Evolutionary conservation across 2,888 invertebrate species (phyloP), one percentile per base, ranked within the genome.

Genomic region (Synanthedon andrenaeformis): DNA sequence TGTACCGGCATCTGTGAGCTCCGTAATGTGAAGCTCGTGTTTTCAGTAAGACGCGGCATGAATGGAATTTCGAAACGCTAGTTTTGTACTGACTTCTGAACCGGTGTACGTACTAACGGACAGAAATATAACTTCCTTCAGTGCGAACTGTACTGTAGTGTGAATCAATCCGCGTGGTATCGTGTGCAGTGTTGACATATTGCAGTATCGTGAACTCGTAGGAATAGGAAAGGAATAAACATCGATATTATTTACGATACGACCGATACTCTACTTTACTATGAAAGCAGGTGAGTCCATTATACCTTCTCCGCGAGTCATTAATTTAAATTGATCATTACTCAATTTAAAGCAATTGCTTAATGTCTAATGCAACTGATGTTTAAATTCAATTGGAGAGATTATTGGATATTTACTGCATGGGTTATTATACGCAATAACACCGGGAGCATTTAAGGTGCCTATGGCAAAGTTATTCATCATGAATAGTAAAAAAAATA

Each of bases 1-100:
- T 82, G 78, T 75, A 76, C 76, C 80, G 84, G 85, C 78, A 72
- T 72, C 72, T 69, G 70, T 63, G 73, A 69, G 76, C 72, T 72
- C 71, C 70, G 72, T 72, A 68, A 67, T 67, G 60, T 65, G 64
- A 66, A 63, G 69, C 72, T 70, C 67, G 74, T 65, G 74, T 75
- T 71, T 70, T 71, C 72, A 74, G 76, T 72, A 69, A 72, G 76
- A 73, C 71, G 69, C 69, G 64, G 64, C 74, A 72, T 80, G 78
- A 79, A 79, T 81, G 78, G 70, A 76, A 64, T 65, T 65, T 67
- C 70, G 64, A 63, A 67, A 67, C 68, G 62, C 62, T 60, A 57
- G 62, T 60, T 62, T 14, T 45, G 45, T 45, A 45, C 45, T 3
- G 45, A 45, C 45, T 45, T 10, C 45, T 13, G 45, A n/a, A 45